Conservation (phyloP, 2,888 invertebrate genomes). For the Trimorus sp. region DNA sequence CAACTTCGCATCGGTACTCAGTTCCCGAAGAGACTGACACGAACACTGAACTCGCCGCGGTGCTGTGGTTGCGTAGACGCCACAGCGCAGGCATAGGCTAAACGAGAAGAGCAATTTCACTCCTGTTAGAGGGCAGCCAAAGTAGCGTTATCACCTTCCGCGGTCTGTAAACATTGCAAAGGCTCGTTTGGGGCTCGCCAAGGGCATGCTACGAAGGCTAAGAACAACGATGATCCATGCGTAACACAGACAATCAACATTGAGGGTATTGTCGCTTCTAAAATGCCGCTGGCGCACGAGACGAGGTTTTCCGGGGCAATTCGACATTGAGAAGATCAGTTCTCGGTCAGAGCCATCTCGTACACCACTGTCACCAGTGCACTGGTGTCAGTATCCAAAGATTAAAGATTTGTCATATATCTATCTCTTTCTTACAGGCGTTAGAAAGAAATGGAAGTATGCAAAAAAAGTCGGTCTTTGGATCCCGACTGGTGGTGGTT, state of each 20-base stretch:
- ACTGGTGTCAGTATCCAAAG: not conserved
- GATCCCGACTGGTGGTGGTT: conserved; percentile 2
- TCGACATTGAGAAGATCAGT: too few species aligned
- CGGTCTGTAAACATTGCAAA: conserved; percentile 80
- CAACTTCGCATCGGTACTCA: not conserved
- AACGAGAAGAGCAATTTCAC: conserved; percentile 75
- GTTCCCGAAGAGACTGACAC: conserved; percentile 59
- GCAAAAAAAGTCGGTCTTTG: too few species aligned
- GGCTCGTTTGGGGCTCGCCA: conserved; percentile 76
- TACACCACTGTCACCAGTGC: conserved; percentile 34
- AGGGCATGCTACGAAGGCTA: conserved; percentile 74
- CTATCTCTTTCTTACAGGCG: too few species aligned
- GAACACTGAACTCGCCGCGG: conserved; percentile 19
- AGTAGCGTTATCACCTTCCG: conserved; percentile 80
- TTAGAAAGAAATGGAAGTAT: too few species aligned
- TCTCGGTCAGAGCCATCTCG: conserved; percentile 22
- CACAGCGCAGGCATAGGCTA: conserved; percentile 74
- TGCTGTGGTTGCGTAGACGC: conserved; percentile 71
- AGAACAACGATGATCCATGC: conserved; percentile 79
- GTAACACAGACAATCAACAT: conserved; percentile 68
- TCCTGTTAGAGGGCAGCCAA: conserved; percentile 81
- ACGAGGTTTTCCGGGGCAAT: not conserved
- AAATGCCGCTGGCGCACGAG: conserved; percentile 41
- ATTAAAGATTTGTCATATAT: too few species aligned
- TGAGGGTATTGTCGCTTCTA: conserved; percentile 41